phyloP scores from a whole-genome alignment of 1,140 invertebrate genomes.

The Agraylea sexmaculata region DNA sequence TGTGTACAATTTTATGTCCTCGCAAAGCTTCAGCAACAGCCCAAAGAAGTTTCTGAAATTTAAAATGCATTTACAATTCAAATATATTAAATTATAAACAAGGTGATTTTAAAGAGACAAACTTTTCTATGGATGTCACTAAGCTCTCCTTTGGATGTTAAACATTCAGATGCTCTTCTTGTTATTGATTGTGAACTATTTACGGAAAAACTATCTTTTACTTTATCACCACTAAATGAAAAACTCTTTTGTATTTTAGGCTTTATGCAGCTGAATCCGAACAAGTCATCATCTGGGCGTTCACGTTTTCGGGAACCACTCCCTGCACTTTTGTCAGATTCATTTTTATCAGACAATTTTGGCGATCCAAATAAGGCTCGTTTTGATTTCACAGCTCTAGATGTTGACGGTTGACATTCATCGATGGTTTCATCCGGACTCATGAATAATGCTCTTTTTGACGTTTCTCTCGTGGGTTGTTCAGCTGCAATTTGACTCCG shows the following conservation, averaged over 20 bases:
- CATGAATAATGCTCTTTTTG: conserved; percentile 51
- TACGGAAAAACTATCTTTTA: background rate
- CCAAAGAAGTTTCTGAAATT: conserved; percentile 54
- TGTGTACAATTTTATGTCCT: conserved; percentile 48
- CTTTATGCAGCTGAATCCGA: background rate
- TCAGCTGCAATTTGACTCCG: conserved; percentile 28
- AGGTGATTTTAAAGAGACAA: conserved; percentile 14
- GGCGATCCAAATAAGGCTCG: conserved; percentile 47
- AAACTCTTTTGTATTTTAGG: conserved; percentile 36
- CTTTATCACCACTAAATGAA: conserved; percentile 42
- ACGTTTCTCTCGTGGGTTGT: conserved; percentile 35
- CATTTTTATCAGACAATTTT: conserved; percentile 23
- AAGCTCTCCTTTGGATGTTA: conserved; percentile 32
- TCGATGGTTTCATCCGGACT: conserved; percentile 42
- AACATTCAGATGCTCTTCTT: conserved; percentile 31
- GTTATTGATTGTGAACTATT: conserved; percentile 18
- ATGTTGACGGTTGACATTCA: conserved; percentile 28
- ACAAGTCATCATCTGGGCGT: background rate
- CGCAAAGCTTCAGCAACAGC: conserved; percentile 53
- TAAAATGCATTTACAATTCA: conserved; percentile 4
- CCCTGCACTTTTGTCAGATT: conserved; percentile 20
- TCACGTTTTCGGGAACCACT: background rate
- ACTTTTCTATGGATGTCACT: conserved; percentile 54
- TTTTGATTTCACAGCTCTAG: conserved; percentile 38
- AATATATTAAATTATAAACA: conserved; percentile 7